Evolutionary conservation across 2,113 vertebrate species (phyloP).

Genomic region (Castor canadensis): DNA sequence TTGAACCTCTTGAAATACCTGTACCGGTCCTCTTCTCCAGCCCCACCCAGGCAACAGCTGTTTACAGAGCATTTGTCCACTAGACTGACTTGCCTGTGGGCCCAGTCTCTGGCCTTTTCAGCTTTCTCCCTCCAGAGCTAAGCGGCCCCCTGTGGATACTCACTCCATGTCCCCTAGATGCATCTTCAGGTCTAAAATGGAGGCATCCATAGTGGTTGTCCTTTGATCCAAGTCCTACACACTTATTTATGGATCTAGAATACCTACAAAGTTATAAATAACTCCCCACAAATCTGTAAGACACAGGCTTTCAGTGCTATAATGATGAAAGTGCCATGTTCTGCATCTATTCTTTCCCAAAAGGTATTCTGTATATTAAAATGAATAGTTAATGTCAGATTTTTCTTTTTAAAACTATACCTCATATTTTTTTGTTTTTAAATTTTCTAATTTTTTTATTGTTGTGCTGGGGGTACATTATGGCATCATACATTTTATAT

Average conservation of each 20-base stretch:
- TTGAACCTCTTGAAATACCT: not conserved
- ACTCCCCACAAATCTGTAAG: not conserved
- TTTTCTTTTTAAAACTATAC: conserved; percentile 15
- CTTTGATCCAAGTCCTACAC: not conserved
- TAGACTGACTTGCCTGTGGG: not conserved
- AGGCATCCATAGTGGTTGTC: not conserved
- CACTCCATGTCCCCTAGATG: not conserved
- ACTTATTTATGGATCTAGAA: not conserved
- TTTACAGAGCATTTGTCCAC: not conserved
- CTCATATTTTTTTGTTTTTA: not conserved
- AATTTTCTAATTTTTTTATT: too few species aligned
- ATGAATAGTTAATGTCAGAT: not conserved
- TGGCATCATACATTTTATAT: not conserved
- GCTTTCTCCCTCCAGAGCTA: not conserved
- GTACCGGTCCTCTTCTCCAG: not conserved
- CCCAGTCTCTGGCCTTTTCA: not conserved
- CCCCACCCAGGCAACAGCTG: not conserved
- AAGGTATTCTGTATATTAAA: conserved; percentile 24
- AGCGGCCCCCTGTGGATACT: not conserved
- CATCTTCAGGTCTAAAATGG: conserved; percentile 24
- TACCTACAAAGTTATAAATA: conserved; percentile 22
- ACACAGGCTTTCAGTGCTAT: not conserved
- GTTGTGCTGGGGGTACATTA: too few species aligned
- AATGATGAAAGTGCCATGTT: not conserved
- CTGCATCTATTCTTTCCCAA: conserved; percentile 11